Conservation (phyloP, 2,888 invertebrate genomes). For the Dioctria linearis region DNA sequence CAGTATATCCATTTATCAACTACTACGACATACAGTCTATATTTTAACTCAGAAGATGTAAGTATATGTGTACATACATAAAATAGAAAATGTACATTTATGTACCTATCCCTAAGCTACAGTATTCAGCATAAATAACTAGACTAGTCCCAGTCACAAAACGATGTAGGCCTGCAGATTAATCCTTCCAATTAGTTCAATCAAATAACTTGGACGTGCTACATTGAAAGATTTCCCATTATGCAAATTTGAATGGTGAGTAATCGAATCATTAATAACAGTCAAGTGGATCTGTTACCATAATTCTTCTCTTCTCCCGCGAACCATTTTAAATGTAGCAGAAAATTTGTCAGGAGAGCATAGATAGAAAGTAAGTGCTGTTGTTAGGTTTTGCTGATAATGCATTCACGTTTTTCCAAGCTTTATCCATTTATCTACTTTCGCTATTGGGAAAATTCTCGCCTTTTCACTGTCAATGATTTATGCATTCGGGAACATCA, state of each 20-base stretch:
- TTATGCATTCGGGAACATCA: constrained; percentile 3
- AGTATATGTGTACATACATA: too few relatives aligned
- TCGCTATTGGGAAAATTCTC: not conserved
- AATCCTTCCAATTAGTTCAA: constrained; percentile 6
- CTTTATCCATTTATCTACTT: constrained; percentile 11
- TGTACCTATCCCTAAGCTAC: too few relatives aligned
- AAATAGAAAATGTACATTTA: too few relatives aligned
- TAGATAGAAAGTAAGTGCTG: not conserved
- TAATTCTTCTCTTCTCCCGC: not conserved
- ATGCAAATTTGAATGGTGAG: constrained; percentile 6
- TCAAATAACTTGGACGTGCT: constrained; percentile 12
- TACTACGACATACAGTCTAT: too few relatives aligned
- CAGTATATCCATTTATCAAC: too few relatives aligned
- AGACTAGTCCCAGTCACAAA: not conserved
- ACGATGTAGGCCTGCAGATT: not conserved
- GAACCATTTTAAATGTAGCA: not conserved
- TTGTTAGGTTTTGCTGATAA: not conserved
- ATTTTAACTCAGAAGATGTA: not conserved
- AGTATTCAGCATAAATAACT: too few relatives aligned
- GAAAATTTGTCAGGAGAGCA: not conserved
- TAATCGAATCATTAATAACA: constrained; percentile 6
- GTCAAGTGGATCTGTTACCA: not conserved
- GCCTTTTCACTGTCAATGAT: constrained; percentile 6
- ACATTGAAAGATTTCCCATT: not conserved
- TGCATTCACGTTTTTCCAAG: not conserved